Conservation (phyloP, 2,888 invertebrate species). For the Oscheius myriophilus region DNA sequence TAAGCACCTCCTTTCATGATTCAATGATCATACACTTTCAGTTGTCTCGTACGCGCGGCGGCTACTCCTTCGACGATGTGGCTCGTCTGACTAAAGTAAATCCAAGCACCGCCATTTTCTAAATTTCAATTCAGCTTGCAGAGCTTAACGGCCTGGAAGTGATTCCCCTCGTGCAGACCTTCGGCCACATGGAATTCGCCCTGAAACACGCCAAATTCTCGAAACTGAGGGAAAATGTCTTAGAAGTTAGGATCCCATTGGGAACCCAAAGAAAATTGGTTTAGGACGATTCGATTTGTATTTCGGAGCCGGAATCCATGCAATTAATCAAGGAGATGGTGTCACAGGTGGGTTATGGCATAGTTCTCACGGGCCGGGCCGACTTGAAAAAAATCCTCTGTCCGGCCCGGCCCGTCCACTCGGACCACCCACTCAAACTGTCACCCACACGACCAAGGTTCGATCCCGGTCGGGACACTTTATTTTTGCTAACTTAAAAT, state of each 20-base stretch:
- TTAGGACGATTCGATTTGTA: slow-evolving; percentile 72
- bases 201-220: slow-evolving; percentile 80
- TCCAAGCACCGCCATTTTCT: background rate
- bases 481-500: too few species aligned
- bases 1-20: too few species aligned
- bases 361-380: too few species aligned
- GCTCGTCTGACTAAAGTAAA: slow-evolving; percentile 31
- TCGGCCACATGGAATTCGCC: slow-evolving; percentile 78
- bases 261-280: background rate
- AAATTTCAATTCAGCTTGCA: slow-evolving; percentile 55
- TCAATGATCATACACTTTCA: background rate
- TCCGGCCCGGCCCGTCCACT: too few species aligned
- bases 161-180: slow-evolving; percentile 75
- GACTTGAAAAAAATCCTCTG: too few species aligned
- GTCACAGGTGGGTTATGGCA: slow-evolving; percentile 76
- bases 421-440: too few species aligned
- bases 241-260: slow-evolving; percentile 61
- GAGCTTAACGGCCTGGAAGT: slow-evolving; percentile 74
- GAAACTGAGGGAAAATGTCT: slow-evolving; percentile 78
- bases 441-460: too few species aligned
- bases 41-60: slow-evolving; percentile 23
- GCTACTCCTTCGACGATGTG: slow-evolving; percentile 59
- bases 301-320: slow-evolving; percentile 75
- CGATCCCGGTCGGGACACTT: too few species aligned
- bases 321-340: slow-evolving; percentile 79